Percentiles rank a stretch among this genome's conserved stretches.
phyloP scores from a whole-genome alignment of 1,140 invertebrate species.

The Eubasilissa regina region DNA sequence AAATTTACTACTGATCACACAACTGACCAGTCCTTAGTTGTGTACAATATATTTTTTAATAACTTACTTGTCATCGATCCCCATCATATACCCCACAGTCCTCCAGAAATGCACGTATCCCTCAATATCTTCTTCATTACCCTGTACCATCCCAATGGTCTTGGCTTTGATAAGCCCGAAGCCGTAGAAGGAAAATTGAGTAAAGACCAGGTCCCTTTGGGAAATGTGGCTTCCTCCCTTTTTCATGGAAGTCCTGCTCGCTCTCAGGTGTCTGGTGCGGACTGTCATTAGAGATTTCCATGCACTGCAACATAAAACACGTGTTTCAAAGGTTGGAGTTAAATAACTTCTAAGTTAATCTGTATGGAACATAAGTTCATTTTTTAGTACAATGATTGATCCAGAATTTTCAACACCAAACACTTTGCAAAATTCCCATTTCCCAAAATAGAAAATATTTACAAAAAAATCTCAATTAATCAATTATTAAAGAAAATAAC shows the following conservation, averaged over 20 bases:
- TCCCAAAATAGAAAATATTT: too few species aligned
- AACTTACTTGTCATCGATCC: constrained; percentile 83
- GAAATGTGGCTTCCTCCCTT: constrained; percentile 73
- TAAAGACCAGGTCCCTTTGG: constrained; percentile 88
- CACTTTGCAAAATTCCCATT: too few species aligned
- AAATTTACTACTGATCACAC: too few species aligned
- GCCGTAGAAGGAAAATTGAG: constrained; percentile 91
- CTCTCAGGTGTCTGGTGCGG: constrained; percentile 76
- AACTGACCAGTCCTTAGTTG: too few species aligned
- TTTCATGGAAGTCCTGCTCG: constrained; percentile 69
- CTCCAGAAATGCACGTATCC: constrained; percentile 90
- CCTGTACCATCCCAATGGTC: constrained; percentile 75
- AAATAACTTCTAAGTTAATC: too few species aligned
- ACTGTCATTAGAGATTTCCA: constrained; percentile 80
- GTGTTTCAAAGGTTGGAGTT: neutral
- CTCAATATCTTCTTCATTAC: constrained; percentile 76
- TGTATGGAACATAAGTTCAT: too few species aligned
- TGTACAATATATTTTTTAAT: too few species aligned
- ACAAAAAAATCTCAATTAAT: too few species aligned
- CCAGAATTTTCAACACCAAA: too few species aligned
- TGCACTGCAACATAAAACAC: constrained; percentile 64
- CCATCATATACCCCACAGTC: constrained; percentile 85
- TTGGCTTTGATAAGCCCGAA: constrained; percentile 79
- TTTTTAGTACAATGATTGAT: too few species aligned
- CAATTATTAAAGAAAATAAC: too few species aligned